These are phyloP conservation scores for Engystomops pustulosus DNA, from an alignment of 2,113 vertebrate species.

Conservation along the genomic window DNA sequence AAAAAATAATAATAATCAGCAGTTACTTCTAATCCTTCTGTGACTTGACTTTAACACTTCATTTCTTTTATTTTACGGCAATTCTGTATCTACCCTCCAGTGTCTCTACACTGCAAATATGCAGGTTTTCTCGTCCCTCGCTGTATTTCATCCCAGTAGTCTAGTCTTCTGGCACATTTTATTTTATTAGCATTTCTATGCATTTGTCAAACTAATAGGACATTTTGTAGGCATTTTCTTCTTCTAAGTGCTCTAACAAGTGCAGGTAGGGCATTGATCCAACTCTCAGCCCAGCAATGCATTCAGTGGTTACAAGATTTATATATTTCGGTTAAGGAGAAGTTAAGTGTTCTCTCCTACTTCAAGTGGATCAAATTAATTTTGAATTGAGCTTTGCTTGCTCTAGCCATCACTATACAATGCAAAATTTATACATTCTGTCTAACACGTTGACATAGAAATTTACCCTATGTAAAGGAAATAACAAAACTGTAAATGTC, in stretches of 20 bases:
- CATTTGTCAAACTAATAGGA: slow-evolving; percentile 80
- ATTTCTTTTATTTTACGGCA: background rate
- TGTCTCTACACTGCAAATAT: background rate
- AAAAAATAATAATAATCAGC: background rate
- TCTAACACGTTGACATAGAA: slow-evolving; percentile 44
- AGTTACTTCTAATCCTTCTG: background rate
- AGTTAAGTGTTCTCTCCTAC: slow-evolving; percentile 62
- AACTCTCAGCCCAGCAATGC: slow-evolving; percentile 69
- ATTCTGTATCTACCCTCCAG: background rate
- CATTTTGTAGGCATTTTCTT: slow-evolving; percentile 74
- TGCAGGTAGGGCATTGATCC: slow-evolving; percentile 74
- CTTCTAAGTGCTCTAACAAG: slow-evolving; percentile 75
- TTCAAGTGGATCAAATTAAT: slow-evolving; percentile 58
- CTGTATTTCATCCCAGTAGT: slow-evolving; percentile 61
- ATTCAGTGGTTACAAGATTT: slow-evolving; percentile 64
- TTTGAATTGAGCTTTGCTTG: slow-evolving; percentile 60
- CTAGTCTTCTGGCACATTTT: slow-evolving; percentile 65
- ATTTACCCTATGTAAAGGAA: background rate
- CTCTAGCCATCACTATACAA: slow-evolving; percentile 9
- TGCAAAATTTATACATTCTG: slow-evolving; percentile 31
- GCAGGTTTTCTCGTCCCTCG: slow-evolving; percentile 61
- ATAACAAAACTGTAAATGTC: background rate
- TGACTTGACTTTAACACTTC: background rate
- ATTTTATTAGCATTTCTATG: slow-evolving; percentile 67
- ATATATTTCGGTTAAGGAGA: slow-evolving; percentile 63